Evolutionary conservation across 2,113 vertebrate genomes (phyloP).

Genomic region (Hypocryptadius cinnamomeus): DNA sequence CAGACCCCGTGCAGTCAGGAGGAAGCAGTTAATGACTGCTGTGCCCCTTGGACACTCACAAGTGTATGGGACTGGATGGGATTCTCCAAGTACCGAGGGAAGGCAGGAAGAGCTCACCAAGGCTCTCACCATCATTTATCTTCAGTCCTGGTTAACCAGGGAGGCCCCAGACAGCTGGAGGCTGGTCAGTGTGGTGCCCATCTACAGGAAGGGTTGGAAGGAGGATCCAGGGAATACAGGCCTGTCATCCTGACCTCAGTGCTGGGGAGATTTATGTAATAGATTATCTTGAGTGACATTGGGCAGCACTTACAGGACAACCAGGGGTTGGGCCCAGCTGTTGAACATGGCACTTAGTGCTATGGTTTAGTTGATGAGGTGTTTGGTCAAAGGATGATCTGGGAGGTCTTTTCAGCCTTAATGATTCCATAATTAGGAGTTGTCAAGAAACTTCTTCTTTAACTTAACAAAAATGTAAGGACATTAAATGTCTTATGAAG

Average conservation of each 20-base stretch:
- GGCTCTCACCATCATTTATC: neutral
- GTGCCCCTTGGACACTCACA: neutral
- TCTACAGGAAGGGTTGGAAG: neutral
- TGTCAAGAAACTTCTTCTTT: neutral
- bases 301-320: neutral
- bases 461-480: neutral
- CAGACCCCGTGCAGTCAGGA: neutral
- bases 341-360: neutral
- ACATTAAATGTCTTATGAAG: neutral
- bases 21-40: neutral
- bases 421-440: neutral
- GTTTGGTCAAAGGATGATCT: neutral
- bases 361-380: neutral
- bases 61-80: neutral
- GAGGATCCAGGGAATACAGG: neutral
- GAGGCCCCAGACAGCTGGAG: neutral
- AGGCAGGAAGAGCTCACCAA: neutral
- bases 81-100: neutral
- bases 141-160: neutral
- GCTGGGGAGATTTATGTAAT: neutral
- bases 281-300: neutral
- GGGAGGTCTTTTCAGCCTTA: neutral
- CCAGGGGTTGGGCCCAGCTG: neutral
- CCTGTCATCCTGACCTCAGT: neutral
- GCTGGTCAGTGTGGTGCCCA: neutral